Evolutionary conservation across 2,797 vertebrate genomes (phyloP).

Genomic region (Diceros bicornis): DNA sequence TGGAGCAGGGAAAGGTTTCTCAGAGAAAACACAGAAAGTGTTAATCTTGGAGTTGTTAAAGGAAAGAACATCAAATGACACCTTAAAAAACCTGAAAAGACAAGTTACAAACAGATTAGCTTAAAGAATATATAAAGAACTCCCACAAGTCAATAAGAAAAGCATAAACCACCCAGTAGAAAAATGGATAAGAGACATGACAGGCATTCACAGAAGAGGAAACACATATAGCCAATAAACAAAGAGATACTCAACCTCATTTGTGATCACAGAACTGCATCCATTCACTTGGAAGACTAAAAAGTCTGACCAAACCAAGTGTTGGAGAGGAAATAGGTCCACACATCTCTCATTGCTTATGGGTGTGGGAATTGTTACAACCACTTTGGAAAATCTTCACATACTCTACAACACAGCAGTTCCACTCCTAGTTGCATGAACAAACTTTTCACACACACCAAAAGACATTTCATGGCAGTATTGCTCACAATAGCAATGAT

Average conservation of each 20-base stretch:
- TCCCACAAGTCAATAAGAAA: background rate
- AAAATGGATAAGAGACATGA: background rate
- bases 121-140: background rate
- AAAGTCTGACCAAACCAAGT: background rate
- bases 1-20: background rate
- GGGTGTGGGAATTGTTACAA: background rate
- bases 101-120: background rate
- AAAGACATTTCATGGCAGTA: background rate
- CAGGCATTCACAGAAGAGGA: background rate
- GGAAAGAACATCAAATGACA: background rate
- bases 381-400: background rate
- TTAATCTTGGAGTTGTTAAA: constrained; percentile 25
- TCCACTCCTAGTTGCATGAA: background rate
- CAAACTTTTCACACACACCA: background rate
- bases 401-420: background rate
- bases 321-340: background rate
- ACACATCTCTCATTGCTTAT: background rate
- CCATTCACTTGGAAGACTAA: background rate
- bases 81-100: constrained; percentile 4
- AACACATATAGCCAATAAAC: background rate
- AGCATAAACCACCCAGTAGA: background rate
- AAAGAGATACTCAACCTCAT: background rate
- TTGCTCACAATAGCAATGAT: background rate
- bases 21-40: background rate
- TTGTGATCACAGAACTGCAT: background rate